Evolutionary conservation across 1,140 invertebrate genomes (phyloP).

Genomic region (silkworm (Bombyx mori)): ASM3026992v2 NC_085129.1:6070001-6070500

Average conservation of each 20-base stretch:
- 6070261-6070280: not conserved
- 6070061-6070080: too few species aligned
- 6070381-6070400: constrained; percentile 29
- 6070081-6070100: too few species aligned
- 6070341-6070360: constrained; percentile 31
- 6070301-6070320: constrained; percentile 9
- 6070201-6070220: not conserved
- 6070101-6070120: too few species aligned
- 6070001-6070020: too few species aligned
- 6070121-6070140: too few species aligned
- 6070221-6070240: not conserved
- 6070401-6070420: constrained; percentile 56
- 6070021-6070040: too few species aligned
- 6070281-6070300: not conserved
- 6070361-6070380: constrained; percentile 56
- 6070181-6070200: too few species aligned
- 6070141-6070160: too few species aligned
- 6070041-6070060: too few species aligned
- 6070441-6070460: constrained; percentile 56
- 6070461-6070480: constrained; percentile 42
- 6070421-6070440: constrained; percentile 25
- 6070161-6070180: too few species aligned
- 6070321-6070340: constrained; percentile 37
- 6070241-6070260: not conserved
- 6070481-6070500: constrained; percentile 45